Percentiles rank a stretch among this genome's conserved stretches.
Conservation (phyloP, 2,113 vertebrate species). For the Cygnus buccinator region DNA sequence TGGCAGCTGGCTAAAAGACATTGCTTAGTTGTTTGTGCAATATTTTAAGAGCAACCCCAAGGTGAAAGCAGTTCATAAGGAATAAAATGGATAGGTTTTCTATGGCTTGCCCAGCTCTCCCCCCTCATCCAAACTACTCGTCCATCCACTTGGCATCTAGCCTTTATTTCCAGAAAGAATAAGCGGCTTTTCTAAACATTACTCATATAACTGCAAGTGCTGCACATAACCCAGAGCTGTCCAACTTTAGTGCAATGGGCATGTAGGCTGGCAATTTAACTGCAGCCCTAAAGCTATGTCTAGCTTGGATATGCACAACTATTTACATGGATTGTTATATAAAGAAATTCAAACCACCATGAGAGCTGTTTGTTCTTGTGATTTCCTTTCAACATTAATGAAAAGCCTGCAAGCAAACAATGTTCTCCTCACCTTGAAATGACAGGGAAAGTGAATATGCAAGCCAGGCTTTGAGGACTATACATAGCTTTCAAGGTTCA, state of each 20-base stretch:
- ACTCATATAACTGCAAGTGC: not conserved
- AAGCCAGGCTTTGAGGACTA: not conserved
- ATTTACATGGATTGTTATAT: slow-evolving; percentile 4
- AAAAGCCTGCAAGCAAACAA: slow-evolving; percentile 29
- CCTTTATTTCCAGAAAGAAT: not conserved
- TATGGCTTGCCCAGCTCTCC: not conserved
- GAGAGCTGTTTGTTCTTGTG: not conserved
- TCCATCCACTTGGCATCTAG: not conserved
- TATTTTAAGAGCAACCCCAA: not conserved
- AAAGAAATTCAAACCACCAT: slow-evolving; percentile 26
- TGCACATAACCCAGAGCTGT: not conserved
- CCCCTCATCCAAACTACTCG: not conserved
- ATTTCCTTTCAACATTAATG: slow-evolving; percentile 28
- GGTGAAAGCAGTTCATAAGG: not conserved
- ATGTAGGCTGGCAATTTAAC: not conserved
- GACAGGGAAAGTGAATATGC: not conserved
- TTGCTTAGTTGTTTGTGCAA: not conserved
- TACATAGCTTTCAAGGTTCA: not conserved
- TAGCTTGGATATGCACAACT: not conserved
- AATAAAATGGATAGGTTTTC: not conserved
- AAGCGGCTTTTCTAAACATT: not conserved
- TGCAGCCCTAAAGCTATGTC: slow-evolving; percentile 27
- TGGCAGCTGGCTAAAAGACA: not conserved
- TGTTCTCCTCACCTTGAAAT: slow-evolving; percentile 45
- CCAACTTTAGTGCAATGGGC: not conserved